Evolutionary conservation across 2,797 vertebrate species (phyloP).

Genomic region (Acrocephalus scirpaceus): DNA sequence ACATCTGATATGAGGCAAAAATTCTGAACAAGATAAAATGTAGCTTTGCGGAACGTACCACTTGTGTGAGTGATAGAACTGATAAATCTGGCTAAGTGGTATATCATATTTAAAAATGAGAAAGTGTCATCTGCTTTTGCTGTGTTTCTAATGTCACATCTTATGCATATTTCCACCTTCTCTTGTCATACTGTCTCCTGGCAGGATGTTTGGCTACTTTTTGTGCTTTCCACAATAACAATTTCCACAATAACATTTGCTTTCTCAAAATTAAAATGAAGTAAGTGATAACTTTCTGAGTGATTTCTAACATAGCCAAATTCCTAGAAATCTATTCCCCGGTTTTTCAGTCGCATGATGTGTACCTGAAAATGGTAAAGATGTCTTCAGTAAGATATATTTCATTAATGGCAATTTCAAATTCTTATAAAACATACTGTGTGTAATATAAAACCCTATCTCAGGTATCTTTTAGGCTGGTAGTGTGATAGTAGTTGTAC

Average conservation of each 20-base stretch:
- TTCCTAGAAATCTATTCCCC: not conserved
- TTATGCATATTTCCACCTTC: not conserved
- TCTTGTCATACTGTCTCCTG: not conserved
- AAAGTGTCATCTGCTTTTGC: not conserved
- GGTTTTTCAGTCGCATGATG: fast-evolving
- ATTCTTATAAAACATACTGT: not conserved
- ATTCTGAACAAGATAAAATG: not conserved
- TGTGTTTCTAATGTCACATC: not conserved
- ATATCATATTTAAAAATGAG: not conserved
- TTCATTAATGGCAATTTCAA: not conserved
- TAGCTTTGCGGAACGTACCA: not conserved
- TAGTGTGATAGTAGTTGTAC: not conserved
- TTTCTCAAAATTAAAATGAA: not conserved
- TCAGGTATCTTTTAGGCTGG: not conserved
- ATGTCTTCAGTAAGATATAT: not conserved
- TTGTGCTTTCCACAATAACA: not conserved
- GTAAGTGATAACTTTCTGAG: not conserved
- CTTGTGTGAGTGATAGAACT: not conserved
- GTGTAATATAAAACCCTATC: not conserved
- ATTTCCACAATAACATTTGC: no score
- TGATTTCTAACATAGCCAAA: not conserved
- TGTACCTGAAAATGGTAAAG: not conserved
- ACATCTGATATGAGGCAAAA: not conserved
- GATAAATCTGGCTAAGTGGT: not conserved
- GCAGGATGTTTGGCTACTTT: not conserved